Evolutionary conservation across 2,888 invertebrate species (phyloP), one percentile per base, ranked within the genome.

Genomic region (Subacronicta megacephala): DNA sequence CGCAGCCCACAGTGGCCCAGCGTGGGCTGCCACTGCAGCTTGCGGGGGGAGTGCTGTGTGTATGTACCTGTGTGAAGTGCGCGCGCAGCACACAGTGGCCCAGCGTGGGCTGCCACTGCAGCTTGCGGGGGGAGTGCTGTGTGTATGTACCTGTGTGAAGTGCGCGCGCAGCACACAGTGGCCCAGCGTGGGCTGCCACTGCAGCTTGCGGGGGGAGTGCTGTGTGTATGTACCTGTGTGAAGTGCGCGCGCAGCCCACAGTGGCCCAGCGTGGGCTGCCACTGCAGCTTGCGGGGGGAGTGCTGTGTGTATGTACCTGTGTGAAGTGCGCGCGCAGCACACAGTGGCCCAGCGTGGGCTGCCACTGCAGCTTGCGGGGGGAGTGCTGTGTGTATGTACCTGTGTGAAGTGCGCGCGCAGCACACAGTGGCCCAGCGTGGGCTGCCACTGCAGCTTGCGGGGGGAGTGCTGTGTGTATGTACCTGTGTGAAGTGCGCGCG

Each of bases 381-480:
- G 98, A 99, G 94, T 99, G 99, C 94, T 99, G n/a, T n/a, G n/a
- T n/a, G n/a, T n/a, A n/a, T n/a, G n/a, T n/a, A n/a, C n/a, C n/a
- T n/a, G n/a, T n/a, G n/a, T n/a, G n/a, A 99, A 99, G 78, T 96
- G 95, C 10, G 99, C 98, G 80, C 97, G 96, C 15, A 99, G 95
- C 57, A 99, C 98, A 90, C 99, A 99, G 89, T 99, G 98, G 0
- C 99, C 99, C n/a, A 99, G 95, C 45, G 99, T 99, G 61, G 99
- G 98, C 90, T 99, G 99, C 99, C 99, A 99, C 89, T 99, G 99
- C 65, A 99, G 95, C 92, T 99, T 99, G 57, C 99, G 95, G 53
- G 99, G 99, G 72, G 98, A 99, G 94, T 99, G 99, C 94, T 99
- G n/a, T n/a, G n/a, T n/a, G n/a, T n/a, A n/a, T n/a, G n/a, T n/a